These are phyloP conservation scores for Cetonia aurata DNA, from an alignment of 2,888 invertebrate species.

Conservation along the genomic window DNA sequence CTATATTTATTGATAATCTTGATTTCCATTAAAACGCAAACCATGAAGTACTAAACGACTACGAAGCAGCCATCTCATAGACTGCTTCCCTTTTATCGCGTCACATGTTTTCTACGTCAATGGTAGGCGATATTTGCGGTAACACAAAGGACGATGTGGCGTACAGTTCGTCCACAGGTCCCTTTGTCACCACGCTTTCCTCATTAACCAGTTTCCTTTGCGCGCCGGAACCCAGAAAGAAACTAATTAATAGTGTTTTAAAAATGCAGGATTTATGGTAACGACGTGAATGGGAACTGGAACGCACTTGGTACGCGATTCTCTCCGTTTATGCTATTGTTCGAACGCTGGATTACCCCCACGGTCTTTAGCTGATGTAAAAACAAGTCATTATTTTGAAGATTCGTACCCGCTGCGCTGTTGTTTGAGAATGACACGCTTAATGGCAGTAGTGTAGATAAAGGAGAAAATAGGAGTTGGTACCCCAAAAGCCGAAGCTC, in stretches of 20 bases:
- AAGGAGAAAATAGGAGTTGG: too few species aligned
- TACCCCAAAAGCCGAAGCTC: too few species aligned
- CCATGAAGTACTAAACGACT: too few species aligned
- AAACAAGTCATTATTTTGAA: conserved; percentile 45
- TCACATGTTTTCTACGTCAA: conserved; percentile 29
- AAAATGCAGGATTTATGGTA: conserved; percentile 40
- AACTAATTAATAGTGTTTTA: conserved; percentile 41
- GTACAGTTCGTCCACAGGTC: conserved; percentile 26
- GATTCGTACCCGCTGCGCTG: conserved; percentile 41
- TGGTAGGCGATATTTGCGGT: conserved; percentile 30
- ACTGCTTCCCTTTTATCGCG: conserved; percentile 21
- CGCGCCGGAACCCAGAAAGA: conserved; percentile 33
- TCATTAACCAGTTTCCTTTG: conserved; percentile 39
- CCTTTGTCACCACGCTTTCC: conserved; percentile 34
- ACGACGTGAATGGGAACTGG: conserved; percentile 37
- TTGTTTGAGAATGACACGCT: conserved; percentile 28
- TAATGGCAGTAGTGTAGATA: conserved; percentile 14
- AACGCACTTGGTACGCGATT: conserved; percentile 34
- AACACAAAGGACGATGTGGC: conserved; percentile 27
- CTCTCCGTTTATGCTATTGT: conserved; percentile 41
- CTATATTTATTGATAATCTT: neutral
- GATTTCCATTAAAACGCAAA: neutral
- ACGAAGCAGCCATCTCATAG: neutral
- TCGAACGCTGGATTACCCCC: conserved; percentile 29
- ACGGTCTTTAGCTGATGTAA: conserved; percentile 35